phyloP scores from a whole-genome alignment of 64 coral and sea anemone genomes.

The Montipora capricornis region DNA sequence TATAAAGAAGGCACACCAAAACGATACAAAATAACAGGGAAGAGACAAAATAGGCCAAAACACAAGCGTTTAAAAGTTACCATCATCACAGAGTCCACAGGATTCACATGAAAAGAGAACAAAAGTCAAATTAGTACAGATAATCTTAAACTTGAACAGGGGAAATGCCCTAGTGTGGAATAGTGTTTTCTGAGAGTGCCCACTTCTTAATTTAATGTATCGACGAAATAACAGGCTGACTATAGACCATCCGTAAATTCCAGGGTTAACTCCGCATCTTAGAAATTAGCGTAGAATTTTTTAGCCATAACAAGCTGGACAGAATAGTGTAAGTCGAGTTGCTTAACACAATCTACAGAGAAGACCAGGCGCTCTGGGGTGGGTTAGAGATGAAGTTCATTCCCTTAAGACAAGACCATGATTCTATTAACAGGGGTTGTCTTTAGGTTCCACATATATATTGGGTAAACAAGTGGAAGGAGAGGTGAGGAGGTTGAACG shows the following conservation, averaged over 20 bases:
- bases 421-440: no score
- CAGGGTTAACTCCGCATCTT: no score
- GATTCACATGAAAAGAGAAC: conserved; percentile 55
- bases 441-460: no score
- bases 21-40: background rate
- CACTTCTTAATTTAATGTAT: background rate
- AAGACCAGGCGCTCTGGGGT: no score
- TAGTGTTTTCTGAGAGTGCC: background rate
- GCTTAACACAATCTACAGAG: no score
- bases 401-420: no score
- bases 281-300: no score
- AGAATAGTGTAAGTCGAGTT: no score
- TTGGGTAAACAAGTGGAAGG: no score
- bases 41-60: background rate
- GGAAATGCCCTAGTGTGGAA: background rate
- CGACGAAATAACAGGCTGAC: background rate
- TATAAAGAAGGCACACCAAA: background rate
- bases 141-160: background rate
- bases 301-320: no score
- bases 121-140: conserved; percentile 36
- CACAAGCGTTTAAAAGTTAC: conserved; percentile 25
- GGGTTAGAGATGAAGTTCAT: no score
- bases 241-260: background rate
- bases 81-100: conserved; percentile 59
- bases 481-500: no score